Base-by-base conservation (phyloP, 1,140 invertebrate species). In the Apis dorsata region DNA sequence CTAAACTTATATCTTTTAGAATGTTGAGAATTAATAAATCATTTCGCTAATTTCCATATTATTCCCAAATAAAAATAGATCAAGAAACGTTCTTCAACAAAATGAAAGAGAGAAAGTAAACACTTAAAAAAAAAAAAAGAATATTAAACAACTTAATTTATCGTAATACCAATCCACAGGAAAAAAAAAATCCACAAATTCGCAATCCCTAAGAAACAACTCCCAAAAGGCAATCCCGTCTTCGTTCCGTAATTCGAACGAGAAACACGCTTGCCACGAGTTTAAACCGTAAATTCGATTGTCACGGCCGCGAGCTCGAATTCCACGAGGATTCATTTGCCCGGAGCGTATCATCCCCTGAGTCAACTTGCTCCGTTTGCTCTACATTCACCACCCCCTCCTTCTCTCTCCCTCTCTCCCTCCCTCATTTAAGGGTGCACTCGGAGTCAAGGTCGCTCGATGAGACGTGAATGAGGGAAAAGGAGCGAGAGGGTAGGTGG, bases 401-500 rank as follows among this genome's bases (percentile, higher is more conserved):
- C 34, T 34, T 34, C 34, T 34, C 34, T 44, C 34, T 44, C 34
- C 0, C 34, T 44, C 34, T 44, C 5, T 3, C 89, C 86, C 90
- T 89, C 90, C 87, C 84, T 91, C 89, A 91, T 91, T 91, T 90
- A 88, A 87, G 87, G 86, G 87, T 86, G 88, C 86, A 90, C 73
- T 82, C 85, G 82, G 81, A 89, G 86, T 88, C 88, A 91, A 91
- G 90, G 88, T 88, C 86, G 86, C 85, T 44, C 34, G 86, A 88
- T 85, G 87, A 91, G 84, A 84, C 89, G 85, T 91, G 91, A 92
- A 92, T 90, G 90, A 90, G 91, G 85, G 83, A 85, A 81, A 86
- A 78, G 44, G 79, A 55, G 79, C 66, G 73, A 83, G 68, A 81
- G 59, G 24, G 75, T 79, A 62, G 34, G 69, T 51, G 68, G 65